Evolutionary conservation across 2,113 vertebrate genomes (phyloP).

Genomic region (Sarotherodon lohbergeri): DNA sequence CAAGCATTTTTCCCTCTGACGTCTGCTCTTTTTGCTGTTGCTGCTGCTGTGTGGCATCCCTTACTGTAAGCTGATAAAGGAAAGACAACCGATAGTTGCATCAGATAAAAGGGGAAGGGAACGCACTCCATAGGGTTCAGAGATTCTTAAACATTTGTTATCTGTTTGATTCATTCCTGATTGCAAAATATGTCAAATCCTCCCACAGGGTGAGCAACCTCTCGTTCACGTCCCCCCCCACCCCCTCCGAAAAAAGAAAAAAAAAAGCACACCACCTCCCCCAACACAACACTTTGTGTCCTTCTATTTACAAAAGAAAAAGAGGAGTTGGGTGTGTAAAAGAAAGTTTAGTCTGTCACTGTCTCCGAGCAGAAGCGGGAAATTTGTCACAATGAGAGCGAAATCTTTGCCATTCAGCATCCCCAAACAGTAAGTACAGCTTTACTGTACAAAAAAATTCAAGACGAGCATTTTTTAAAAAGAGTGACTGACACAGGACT

Average conservation of each 20-base stretch:
- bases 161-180: constrained; percentile 75
- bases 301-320: constrained; percentile 55
- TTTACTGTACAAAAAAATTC: constrained; percentile 16
- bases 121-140: constrained; percentile 62
- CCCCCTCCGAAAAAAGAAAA: neutral
- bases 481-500: constrained; percentile 23
- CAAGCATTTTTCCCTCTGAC: constrained; percentile 54
- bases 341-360: constrained; percentile 43
- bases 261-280: neutral
- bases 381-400: constrained; percentile 27
- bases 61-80: constrained; percentile 60
- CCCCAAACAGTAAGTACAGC: constrained; percentile 5
- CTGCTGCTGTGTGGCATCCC: constrained; percentile 53
- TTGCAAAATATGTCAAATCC: constrained; percentile 75
- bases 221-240: neutral
- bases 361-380: constrained; percentile 4
- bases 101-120: constrained; percentile 55
- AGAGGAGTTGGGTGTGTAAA: neutral
- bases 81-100: constrained; percentile 53
- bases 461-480: neutral
- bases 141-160: constrained; percentile 77
- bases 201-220: constrained; percentile 57
- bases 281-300: constrained; percentile 41
- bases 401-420: constrained; percentile 29
- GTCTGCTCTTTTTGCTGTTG: neutral